phyloP scores from a whole-genome alignment of 2,888 invertebrate species.

The Silvanus unidentatus region DNA sequence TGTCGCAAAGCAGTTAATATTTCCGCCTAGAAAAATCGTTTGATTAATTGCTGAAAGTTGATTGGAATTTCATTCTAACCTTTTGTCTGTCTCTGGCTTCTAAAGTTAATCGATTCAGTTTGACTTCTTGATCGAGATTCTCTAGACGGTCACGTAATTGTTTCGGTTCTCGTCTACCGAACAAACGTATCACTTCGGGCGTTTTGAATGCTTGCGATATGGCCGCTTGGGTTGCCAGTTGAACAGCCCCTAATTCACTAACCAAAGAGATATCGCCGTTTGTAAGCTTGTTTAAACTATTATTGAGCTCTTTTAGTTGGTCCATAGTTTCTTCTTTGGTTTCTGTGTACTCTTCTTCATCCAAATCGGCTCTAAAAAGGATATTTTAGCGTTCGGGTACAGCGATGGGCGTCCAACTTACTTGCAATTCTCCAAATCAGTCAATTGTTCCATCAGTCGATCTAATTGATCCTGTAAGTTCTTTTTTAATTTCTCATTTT shows the following conservation, averaged over 20 bases:
- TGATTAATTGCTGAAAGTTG: no score
- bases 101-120: slow-evolving; percentile 53
- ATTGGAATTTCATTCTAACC: slow-evolving; percentile 32
- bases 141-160: slow-evolving; percentile 56
- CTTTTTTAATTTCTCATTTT: slow-evolving; percentile 57
- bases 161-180: slow-evolving; percentile 64
- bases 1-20: slow-evolving; percentile 49
- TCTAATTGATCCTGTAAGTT: slow-evolving; percentile 65
- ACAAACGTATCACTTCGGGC: slow-evolving; percentile 66
- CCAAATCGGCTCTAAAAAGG: slow-evolving; percentile 55
- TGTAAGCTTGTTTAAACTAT: slow-evolving; percentile 56
- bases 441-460: slow-evolving; percentile 60
- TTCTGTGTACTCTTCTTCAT: slow-evolving; percentile 60
- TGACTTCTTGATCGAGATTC: slow-evolving; percentile 56
- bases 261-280: slow-evolving; percentile 64
- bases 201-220: slow-evolving; percentile 70
- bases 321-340: slow-evolving; percentile 64
- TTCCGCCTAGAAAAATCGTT: slow-evolving; percentile 45
- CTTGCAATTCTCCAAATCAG: slow-evolving; percentile 66
- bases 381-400: slow-evolving; percentile 5
- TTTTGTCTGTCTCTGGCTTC: slow-evolving; percentile 51
- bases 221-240: slow-evolving; percentile 65
- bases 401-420: slow-evolving; percentile 35
- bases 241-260: slow-evolving; percentile 59
- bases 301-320: slow-evolving; percentile 63